These are phyloP conservation scores for Trachelipus rathkii DNA, from an alignment of 1,140 invertebrate species.

Conservation along the genomic window DNA sequence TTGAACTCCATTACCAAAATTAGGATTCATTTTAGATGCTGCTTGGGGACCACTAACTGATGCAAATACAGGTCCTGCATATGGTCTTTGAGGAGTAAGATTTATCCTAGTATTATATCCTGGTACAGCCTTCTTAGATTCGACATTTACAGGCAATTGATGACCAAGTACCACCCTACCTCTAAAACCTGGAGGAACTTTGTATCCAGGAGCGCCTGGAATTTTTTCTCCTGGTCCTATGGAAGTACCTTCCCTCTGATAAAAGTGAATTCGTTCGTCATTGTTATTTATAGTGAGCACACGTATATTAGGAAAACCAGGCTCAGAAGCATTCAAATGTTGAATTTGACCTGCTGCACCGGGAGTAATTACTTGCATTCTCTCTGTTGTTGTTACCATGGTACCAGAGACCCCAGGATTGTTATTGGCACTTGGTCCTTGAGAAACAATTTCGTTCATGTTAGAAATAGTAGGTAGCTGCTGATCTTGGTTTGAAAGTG, in stretches of 20 bases:
- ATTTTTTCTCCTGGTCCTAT: constrained; percentile 39
- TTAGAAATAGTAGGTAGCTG: too few relatives aligned
- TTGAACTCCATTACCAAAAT: too few relatives aligned
- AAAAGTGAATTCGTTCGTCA: not conserved
- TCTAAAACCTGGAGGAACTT: constrained; percentile 38
- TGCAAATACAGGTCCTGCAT: too few relatives aligned
- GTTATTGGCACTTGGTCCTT: too few relatives aligned
- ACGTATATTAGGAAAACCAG: constrained; percentile 27
- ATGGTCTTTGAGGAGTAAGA: not conserved
- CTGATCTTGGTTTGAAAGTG: too few relatives aligned
- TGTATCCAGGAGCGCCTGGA: constrained; percentile 37
- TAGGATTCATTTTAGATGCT: not conserved
- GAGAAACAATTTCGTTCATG: too few relatives aligned
- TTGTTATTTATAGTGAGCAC: constrained; percentile 33
- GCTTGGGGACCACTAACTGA: not conserved
- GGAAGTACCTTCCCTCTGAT: constrained; percentile 23
- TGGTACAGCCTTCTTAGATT: not conserved
- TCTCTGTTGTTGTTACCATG: too few relatives aligned
- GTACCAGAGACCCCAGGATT: too few relatives aligned
- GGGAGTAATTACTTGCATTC: constrained; percentile 16
- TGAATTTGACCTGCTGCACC: constrained; percentile 28
- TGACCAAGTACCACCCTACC: constrained; percentile 31
- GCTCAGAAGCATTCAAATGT: constrained; percentile 12
- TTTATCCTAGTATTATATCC: not conserved
- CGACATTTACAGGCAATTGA: not conserved